Evolutionary conservation across 2,113 vertebrate genomes (phyloP).

Genomic region (Cephalophus harveyi): DNA sequence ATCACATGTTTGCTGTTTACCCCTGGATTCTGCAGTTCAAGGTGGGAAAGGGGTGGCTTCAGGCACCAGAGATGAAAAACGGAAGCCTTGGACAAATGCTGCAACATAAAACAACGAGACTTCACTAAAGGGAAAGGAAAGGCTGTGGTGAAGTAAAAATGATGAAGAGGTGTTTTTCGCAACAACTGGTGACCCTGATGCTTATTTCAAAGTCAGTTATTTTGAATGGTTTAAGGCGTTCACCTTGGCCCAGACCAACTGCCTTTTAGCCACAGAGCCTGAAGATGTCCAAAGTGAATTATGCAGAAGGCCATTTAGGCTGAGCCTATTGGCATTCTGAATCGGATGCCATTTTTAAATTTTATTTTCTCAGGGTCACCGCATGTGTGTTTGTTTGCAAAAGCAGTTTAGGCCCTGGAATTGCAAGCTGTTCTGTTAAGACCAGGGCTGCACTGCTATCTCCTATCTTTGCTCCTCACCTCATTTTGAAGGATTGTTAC

Average conservation of each 20-base stretch:
- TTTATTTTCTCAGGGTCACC: slow-evolving; percentile 59
- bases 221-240: slow-evolving; percentile 49
- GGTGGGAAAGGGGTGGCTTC: background rate
- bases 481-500: slow-evolving; percentile 73
- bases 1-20: background rate
- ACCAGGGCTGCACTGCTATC: slow-evolving; percentile 49
- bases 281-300: slow-evolving; percentile 54
- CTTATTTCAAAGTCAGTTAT: slow-evolving; percentile 61
- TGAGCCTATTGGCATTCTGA: slow-evolving; percentile 42
- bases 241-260: slow-evolving; percentile 40
- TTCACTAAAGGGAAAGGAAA: slow-evolving; percentile 19
- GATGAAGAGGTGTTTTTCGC: slow-evolving; percentile 39
- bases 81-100: background rate
- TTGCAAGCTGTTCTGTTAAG: slow-evolving; percentile 60
- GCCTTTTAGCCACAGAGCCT: slow-evolving; percentile 9
- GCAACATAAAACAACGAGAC: background rate
- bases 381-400: slow-evolving; percentile 64
- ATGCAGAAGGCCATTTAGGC: slow-evolving; percentile 53
- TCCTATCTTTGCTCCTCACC: slow-evolving; percentile 70
- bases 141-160: slow-evolving; percentile 15
- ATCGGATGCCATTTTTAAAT: slow-evolving; percentile 69
- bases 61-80: background rate
- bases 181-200: slow-evolving; percentile 1
- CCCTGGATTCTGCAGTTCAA: background rate
- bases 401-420: slow-evolving; percentile 62